phyloP scores from a whole-genome alignment of 1,140 invertebrate species.

The Drosophila tropicalis region DNA sequence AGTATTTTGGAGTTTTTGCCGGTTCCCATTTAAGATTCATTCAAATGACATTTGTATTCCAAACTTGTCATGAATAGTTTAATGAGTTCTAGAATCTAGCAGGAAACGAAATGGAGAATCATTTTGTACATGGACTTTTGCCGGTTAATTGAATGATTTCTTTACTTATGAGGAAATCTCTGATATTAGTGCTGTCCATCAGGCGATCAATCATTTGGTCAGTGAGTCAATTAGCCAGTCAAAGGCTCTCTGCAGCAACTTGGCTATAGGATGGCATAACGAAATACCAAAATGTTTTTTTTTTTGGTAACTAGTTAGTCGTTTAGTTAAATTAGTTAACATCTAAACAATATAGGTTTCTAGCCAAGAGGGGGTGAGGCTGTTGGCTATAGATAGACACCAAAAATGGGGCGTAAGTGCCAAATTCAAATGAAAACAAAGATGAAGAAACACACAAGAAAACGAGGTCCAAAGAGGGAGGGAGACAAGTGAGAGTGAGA shows the following conservation, averaged over 20 bases:
- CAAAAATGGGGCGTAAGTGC: conserved; percentile 31
- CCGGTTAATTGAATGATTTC: too few species aligned
- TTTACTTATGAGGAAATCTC: too few species aligned
- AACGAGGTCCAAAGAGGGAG: background rate
- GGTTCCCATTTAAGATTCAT: too few species aligned
- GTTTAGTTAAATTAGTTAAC: conserved; percentile 15
- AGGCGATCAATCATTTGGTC: conserved; percentile 3
- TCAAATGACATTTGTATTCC: too few species aligned
- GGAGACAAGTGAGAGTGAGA: conserved; percentile 7
- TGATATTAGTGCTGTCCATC: background rate
- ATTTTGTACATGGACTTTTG: too few species aligned
- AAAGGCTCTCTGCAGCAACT: background rate
- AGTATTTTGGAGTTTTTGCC: too few species aligned
- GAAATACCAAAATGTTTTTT: conserved; percentile 37
- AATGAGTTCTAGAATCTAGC: too few species aligned
- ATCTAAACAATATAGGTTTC: conserved; percentile 15
- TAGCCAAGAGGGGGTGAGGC: conserved; percentile 32
- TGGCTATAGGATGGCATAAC: conserved; percentile 35
- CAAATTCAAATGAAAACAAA: conserved; percentile 44
- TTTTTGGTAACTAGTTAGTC: conserved; percentile 50
- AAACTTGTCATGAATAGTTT: too few species aligned
- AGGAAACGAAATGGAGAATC: too few species aligned
- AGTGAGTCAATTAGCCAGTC: conserved; percentile 3
- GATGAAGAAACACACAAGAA: conserved; percentile 13
- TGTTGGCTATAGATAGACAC: conserved; percentile 28